Conservation (phyloP, 2,888 invertebrate species). For the Andrena bucephala region DNA sequence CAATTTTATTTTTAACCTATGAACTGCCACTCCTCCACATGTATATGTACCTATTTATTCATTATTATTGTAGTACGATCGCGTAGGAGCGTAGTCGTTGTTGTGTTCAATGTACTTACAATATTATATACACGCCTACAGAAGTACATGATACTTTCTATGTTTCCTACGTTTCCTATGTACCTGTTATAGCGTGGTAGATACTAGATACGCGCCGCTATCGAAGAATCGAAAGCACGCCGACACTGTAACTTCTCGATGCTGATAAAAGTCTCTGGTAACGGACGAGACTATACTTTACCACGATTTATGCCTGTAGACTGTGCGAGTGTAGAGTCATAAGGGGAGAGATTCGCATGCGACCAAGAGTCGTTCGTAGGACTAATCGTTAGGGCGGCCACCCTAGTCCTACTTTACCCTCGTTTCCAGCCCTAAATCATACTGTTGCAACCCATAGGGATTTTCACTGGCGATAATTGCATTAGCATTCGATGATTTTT, state of each 20-base stretch:
- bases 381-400: constrained; percentile 83
- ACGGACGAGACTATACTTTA: constrained; percentile 13
- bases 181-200: no score
- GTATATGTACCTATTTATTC: not conserved
- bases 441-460: constrained; percentile 79
- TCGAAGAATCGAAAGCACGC: not conserved
- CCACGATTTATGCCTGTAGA: constrained; percentile 36
- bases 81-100: not conserved
- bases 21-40: not conserved
- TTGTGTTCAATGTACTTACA: no score
- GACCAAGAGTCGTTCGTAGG: constrained; percentile 78
- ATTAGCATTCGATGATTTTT: constrained; percentile 84
- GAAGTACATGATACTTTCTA: no score
- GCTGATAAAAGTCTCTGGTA: not conserved
- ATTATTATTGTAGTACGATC: not conserved
- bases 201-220: not conserved
- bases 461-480: constrained; percentile 82
- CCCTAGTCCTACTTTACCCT: constrained; percentile 52
- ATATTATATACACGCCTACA: no score
- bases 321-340: constrained; percentile 20
- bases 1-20: no score
- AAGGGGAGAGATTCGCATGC: constrained; percentile 68
- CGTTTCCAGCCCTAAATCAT: constrained; percentile 77
- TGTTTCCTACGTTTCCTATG: no score
- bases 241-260: not conserved